Conservation (phyloP, 2,888 invertebrate genomes). For the Caenorhabditis virilis region DNA sequence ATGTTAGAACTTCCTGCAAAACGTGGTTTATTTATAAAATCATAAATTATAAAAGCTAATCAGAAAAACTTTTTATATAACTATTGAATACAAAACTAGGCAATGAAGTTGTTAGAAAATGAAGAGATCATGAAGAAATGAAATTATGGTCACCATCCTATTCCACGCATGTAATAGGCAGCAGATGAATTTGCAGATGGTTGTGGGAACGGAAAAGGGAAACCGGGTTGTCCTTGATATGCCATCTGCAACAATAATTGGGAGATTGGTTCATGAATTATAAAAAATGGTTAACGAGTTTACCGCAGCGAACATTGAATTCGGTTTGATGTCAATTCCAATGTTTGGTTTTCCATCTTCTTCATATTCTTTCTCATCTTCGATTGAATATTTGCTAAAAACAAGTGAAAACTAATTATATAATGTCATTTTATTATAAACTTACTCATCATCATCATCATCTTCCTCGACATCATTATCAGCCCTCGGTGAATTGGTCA, state of each 20-base stretch:
- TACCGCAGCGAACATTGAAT: conserved; percentile 1
- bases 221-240: background rate
- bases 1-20: too few species aligned
- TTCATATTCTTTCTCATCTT: conserved; percentile 31
- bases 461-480: conserved; percentile 42
- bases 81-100: too few species aligned
- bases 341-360: conserved; percentile 13
- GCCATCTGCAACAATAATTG: background rate
- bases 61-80: too few species aligned
- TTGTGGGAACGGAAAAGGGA: background rate
- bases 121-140: too few species aligned
- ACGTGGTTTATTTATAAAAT: too few species aligned
- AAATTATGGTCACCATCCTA: conserved; percentile 2
- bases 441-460: conserved; percentile 2
- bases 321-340: background rate
- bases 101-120: too few species aligned
- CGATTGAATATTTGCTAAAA: conserved; percentile 35
- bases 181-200: background rate
- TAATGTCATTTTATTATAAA: background rate
- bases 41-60: too few species aligned
- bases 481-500: conserved; percentile 25
- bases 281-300: too few species aligned
- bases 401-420: background rate
- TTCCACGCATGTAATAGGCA: conserved; percentile 2
- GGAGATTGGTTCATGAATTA: too few species aligned